Evolutionary conservation across 2,113 vertebrate genomes (phyloP), one percentile per base, ranked within the genome.

Genomic region (Neotragus moschatus): DNA sequence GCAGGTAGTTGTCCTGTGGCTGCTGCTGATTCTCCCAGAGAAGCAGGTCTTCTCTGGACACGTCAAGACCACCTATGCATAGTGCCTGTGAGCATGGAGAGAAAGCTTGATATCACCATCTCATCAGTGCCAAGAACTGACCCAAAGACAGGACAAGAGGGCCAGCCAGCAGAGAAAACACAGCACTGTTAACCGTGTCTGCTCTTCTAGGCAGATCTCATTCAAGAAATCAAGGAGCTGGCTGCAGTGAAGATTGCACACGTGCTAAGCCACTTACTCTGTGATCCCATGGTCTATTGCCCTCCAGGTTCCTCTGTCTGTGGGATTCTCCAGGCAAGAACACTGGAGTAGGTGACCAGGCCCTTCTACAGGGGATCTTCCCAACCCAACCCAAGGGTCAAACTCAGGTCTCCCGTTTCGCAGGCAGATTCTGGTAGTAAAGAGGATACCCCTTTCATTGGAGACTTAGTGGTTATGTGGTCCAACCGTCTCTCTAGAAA

Each of bases 221-320:
- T n/a, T 49, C 45, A 6, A 8, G 61, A 39, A 16, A 17, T 9
- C 33, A 26, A 25, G 15, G 51, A 15, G 6, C 5, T 16, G 3
- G 15, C 43, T 12, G 23, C 1, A 39, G 28, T 2, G 19, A 23
- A 7, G 14, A 10, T 6, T 2, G 14, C 0, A 1, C 10, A 23
- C 4, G 15, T n/a, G 16, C 61, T 17, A n/a, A 9, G 16, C n/a
- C 61, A n/a, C 19, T 23, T 23, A 12, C n/a, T 12, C n/a, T 36
- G n/a, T 36, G 16, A 36, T 3, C n/a, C 9, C n/a, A 70, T 36
- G 63, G 2, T 70, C 63, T 70, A n/a, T 21, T 36, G n/a, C 63
- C n/a, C 2, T 0, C 63, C 63, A 70, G 66, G 19, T 5, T 70
- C n/a, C 66, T 39, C 66, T 70, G 33, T 39, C n/a, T 21, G 6